A percentile compares a stretch with the other conserved stretches of the same genome.
These are phyloP conservation scores for Colistium nudipinnis DNA, from an alignment of 2,113 vertebrate species.

Conservation along the genomic window DNA sequence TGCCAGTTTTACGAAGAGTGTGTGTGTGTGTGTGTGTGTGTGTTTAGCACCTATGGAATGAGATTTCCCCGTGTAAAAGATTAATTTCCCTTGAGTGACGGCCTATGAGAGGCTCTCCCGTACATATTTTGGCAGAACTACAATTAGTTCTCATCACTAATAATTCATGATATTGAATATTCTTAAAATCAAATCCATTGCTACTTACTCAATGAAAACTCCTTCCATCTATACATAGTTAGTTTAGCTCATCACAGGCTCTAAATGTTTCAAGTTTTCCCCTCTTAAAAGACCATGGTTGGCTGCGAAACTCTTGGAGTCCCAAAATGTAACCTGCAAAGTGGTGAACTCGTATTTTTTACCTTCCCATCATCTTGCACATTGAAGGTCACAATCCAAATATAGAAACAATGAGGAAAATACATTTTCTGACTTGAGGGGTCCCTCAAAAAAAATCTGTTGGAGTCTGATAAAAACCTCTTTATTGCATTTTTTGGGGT, in stretches of 20 bases:
- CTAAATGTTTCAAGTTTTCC: background rate
- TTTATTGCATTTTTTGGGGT: background rate
- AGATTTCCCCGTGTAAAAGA: slow-evolving; percentile 57
- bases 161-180: background rate
- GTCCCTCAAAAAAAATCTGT: background rate
- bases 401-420: background rate
- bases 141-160: too few species aligned
- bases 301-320: background rate
- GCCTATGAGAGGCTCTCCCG: slow-evolving; percentile 46
- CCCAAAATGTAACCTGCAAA: background rate
- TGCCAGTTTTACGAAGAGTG: too few species aligned
- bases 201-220: background rate
- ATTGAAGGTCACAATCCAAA: background rate
- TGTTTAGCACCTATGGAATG: slow-evolving; percentile 44
- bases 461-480: background rate
- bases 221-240: background rate
- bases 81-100: slow-evolving; percentile 63
- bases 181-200: background rate
- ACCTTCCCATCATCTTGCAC: background rate
- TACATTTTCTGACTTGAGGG: background rate
- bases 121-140: slow-evolving; percentile 60
- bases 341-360: too few species aligned
- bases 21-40: slow-evolving; percentile 29
- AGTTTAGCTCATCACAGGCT: background rate
- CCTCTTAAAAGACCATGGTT: background rate